Conservation (phyloP, 92 coral and sea anemone genomes). For the Epizoanthus illoricatus region DNA sequence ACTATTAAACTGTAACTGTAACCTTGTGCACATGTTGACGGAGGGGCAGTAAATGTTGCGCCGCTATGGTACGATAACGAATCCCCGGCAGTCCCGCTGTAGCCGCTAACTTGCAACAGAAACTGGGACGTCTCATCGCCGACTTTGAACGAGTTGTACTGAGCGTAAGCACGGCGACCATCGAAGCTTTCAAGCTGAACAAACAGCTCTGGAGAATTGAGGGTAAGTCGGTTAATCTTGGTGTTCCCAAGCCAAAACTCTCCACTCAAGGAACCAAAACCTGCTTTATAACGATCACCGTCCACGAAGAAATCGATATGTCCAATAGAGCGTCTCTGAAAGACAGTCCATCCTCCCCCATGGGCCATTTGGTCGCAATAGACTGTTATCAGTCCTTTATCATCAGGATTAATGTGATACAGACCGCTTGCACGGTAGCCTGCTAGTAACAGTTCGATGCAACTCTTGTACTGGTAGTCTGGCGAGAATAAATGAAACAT, state of each 20-base stretch:
- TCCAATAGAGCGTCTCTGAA: conserved; percentile 59
- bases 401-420: conserved; percentile 51
- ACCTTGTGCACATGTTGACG: no score
- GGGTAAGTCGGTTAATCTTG: conserved; percentile 44
- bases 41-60: background rate
- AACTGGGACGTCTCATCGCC: conserved; percentile 29
- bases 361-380: conserved; percentile 68
- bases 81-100: conserved; percentile 58
- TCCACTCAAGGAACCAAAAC: conserved; percentile 56
- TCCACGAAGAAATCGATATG: conserved; percentile 46
- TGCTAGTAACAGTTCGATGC: conserved; percentile 61
- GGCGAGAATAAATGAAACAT: no score
- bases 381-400: conserved; percentile 7
- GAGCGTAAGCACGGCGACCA: conserved; percentile 35
- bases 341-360: conserved; percentile 75
- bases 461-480: background rate
- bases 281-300: conserved; percentile 53
- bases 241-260: conserved; percentile 75
- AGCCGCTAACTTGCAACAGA: conserved; percentile 25
- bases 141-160: conserved; percentile 41
- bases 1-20: background rate
- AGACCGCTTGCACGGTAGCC: conserved; percentile 50
- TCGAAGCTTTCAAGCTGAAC: conserved; percentile 50
- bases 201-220: conserved; percentile 26
- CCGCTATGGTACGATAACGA: conserved; percentile 17